Conservation (phyloP, 2,797 vertebrate species). For the Numenius phaeopus region DNA sequence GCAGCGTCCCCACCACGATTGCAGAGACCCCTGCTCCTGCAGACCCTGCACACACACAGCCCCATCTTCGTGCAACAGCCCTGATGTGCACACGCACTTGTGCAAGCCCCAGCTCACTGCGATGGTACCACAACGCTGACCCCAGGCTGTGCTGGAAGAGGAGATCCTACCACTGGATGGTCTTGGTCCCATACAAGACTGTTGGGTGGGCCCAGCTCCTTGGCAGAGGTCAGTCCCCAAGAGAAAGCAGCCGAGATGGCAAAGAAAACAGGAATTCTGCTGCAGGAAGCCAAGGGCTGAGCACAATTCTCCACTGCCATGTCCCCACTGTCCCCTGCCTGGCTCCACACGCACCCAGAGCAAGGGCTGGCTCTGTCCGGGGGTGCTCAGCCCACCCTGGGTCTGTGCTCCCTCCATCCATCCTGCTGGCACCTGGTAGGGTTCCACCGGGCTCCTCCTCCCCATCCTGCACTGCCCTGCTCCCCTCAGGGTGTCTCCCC, state of each 20-base stretch:
- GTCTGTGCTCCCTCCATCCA: neutral
- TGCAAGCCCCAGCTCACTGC: neutral
- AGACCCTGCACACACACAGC: accelerated
- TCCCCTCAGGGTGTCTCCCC: neutral
- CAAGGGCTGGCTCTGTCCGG: neutral
- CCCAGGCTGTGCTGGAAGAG: neutral
- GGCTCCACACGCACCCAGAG: neutral
- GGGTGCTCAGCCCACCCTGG: neutral
- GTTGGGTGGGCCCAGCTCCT: neutral
- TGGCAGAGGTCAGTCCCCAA: neutral
- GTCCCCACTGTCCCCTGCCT: neutral
- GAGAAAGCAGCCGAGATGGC: neutral
- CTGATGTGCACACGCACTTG: neutral
- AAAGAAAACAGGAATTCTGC: neutral
- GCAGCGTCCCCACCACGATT: accelerated
- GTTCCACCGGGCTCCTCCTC: neutral
- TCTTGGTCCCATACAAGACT: no score
- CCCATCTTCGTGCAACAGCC: no score
- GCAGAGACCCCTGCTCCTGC: neutral
- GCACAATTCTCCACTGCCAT: neutral
- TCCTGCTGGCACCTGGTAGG: neutral
- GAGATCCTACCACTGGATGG: accelerated
- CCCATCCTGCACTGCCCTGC: no score
- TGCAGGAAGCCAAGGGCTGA: neutral
- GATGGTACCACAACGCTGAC: accelerated